phyloP scores from a whole-genome alignment of 2,888 invertebrate species.

The Tenodera sinensis region DNA sequence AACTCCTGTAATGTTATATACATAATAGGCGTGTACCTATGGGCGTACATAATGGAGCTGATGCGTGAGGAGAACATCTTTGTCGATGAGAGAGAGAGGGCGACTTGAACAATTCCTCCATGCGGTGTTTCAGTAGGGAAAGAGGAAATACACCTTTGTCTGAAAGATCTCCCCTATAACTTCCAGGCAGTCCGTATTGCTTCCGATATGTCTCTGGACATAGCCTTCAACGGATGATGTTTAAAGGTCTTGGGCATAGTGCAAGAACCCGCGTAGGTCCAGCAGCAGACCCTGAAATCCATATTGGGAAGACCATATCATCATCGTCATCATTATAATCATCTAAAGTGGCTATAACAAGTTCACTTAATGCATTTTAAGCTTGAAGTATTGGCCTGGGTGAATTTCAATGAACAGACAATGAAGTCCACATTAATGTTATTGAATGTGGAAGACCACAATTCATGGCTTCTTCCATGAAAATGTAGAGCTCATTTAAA shows the following conservation, averaged over 20 bases:
- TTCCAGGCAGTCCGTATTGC: neutral
- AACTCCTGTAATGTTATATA: conserved; percentile 6
- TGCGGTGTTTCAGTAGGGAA: neutral
- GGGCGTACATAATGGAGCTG: conserved; percentile 10
- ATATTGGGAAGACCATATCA: too few relatives aligned
- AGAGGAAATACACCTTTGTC: neutral
- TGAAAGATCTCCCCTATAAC: neutral
- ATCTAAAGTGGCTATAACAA: too few relatives aligned
- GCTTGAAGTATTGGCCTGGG: too few relatives aligned
- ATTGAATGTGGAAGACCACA: too few relatives aligned
- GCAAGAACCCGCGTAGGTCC: too few relatives aligned
- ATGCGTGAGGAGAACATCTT: neutral
- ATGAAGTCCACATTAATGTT: too few relatives aligned
- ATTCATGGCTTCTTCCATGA: too few relatives aligned
- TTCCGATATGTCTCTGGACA: neutral
- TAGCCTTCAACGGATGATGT: neutral
- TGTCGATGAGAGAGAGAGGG: neutral
- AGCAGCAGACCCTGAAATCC: too few relatives aligned
- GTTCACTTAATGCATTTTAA: too few relatives aligned
- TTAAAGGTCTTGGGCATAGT: neutral
- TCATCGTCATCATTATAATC: too few relatives aligned
- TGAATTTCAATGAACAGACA: too few relatives aligned
- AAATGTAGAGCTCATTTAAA: too few relatives aligned
- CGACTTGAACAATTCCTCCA: neutral
- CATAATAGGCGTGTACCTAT: conserved; percentile 7